Conservation (phyloP, 2,797 vertebrate species). For the Rhinichthys osculus region DNA sequence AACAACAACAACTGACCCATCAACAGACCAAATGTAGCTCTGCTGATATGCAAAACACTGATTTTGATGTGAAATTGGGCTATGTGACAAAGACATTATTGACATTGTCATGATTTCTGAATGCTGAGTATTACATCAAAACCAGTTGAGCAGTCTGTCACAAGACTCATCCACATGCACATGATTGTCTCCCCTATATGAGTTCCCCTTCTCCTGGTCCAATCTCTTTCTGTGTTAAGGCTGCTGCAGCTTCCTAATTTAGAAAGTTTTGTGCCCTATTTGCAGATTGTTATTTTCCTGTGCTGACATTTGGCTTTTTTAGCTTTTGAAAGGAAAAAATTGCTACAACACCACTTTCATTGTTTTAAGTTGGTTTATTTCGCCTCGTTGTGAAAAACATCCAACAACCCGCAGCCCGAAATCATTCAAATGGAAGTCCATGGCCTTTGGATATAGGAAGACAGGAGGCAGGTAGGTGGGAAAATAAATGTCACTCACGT, state of each 20-base stretch:
- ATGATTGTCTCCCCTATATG: not conserved
- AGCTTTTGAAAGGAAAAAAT: not conserved
- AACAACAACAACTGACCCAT: not conserved
- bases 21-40: not conserved
- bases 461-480: conserved; percentile 21
- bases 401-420: not conserved
- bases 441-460: conserved; percentile 19
- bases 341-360: conserved; percentile 7
- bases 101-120: not conserved
- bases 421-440: conserved; percentile 1
- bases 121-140: not conserved
- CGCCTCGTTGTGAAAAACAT: conserved; percentile 3
- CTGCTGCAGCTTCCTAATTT: not conserved
- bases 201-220: not conserved
- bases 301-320: conserved; percentile 14
- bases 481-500: conserved; percentile 51
- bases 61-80: not conserved
- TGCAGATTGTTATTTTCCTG: conserved; percentile 10
- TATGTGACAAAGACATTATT: not conserved
- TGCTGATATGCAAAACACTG: not conserved
- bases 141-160: not conserved
- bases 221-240: not conserved
- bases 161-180: not conserved
- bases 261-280: not conserved
- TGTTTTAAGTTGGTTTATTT: conserved; percentile 2